phyloP scores from a whole-genome alignment of 2,888 invertebrate species.

The Epiperipatus broadwayi region DNA sequence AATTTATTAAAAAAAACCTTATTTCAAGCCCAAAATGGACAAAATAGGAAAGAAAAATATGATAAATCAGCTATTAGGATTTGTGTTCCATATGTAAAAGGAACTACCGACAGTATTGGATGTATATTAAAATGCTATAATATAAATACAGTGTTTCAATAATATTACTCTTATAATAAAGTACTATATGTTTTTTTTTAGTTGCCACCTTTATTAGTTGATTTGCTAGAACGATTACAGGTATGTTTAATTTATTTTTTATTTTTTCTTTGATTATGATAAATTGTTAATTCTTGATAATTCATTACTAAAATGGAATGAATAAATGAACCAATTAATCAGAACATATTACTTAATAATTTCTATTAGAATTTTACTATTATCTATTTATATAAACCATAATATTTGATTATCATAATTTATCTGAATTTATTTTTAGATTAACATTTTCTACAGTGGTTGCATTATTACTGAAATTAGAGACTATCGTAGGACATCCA shows the following conservation, averaged over 20 bases:
- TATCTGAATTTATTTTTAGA: conserved; percentile 19
- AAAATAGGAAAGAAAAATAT: too few relatives aligned
- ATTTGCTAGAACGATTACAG: conserved; percentile 46
- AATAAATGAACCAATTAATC: too few relatives aligned
- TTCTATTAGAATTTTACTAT: too few relatives aligned
- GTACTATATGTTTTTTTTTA: conserved; percentile 17
- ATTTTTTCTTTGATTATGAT: neutral
- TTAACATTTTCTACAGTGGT: conserved; percentile 60
- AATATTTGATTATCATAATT: neutral
- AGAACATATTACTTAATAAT: too few relatives aligned
- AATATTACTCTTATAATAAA: neutral
- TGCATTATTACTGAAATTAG: conserved; percentile 77
- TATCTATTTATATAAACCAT: too few relatives aligned
- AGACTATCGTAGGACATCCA: conserved; percentile 47
- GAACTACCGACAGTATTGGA: too few relatives aligned
- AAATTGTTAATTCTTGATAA: neutral
- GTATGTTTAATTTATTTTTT: conserved; percentile 19
- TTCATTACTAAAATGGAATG: too few relatives aligned
- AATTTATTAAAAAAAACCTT: too few relatives aligned
- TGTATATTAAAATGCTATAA: neutral
- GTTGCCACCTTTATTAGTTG: conserved; percentile 64
- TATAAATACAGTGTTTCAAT: neutral
- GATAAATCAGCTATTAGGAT: too few relatives aligned
- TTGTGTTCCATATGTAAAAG: too few relatives aligned
- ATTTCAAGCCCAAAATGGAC: too few relatives aligned